Evolutionary conservation across 2,113 vertebrate genomes (phyloP).

Genomic region (Barbus barbus): DNA sequence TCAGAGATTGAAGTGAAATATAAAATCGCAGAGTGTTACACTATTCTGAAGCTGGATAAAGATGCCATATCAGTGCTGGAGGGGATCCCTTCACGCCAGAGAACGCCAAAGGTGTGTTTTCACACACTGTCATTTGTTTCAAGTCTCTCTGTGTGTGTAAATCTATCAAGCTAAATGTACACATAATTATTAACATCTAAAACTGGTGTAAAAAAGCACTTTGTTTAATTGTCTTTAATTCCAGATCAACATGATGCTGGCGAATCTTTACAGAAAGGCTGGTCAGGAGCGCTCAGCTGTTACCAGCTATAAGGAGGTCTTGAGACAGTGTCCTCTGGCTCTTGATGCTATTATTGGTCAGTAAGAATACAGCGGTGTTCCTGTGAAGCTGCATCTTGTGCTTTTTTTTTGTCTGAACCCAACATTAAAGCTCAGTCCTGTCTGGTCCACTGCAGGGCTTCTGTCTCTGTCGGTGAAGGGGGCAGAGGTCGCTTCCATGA

Average conservation of each 20-base stretch:
- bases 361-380: conserved; percentile 2
- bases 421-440: neutral
- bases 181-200: neutral
- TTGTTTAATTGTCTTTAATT: neutral
- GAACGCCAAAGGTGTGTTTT: conserved; percentile 88
- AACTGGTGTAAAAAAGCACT: neutral
- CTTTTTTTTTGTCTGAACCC: neutral
- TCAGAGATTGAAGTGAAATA: conserved; percentile 99
- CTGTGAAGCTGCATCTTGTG: neutral
- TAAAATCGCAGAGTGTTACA: conserved; percentile 98
- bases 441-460: conserved; percentile 76
- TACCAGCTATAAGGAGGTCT: conserved; percentile 96
- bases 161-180: neutral
- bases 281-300: conserved; percentile 97
- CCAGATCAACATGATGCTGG: conserved; percentile 99
- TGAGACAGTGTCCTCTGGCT: conserved; percentile 94
- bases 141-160: neutral
- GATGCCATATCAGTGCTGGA: conserved; percentile 96
- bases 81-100: conserved; percentile 94
- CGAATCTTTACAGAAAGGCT: conserved; percentile 95
- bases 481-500: conserved; percentile 97
- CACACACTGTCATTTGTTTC: no score
- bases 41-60: conserved; percentile 96
- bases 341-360: conserved; percentile 95
- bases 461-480: conserved; percentile 97